phyloP scores from a whole-genome alignment of 2,113 vertebrate species.

The Malurus melanocephalus region DNA sequence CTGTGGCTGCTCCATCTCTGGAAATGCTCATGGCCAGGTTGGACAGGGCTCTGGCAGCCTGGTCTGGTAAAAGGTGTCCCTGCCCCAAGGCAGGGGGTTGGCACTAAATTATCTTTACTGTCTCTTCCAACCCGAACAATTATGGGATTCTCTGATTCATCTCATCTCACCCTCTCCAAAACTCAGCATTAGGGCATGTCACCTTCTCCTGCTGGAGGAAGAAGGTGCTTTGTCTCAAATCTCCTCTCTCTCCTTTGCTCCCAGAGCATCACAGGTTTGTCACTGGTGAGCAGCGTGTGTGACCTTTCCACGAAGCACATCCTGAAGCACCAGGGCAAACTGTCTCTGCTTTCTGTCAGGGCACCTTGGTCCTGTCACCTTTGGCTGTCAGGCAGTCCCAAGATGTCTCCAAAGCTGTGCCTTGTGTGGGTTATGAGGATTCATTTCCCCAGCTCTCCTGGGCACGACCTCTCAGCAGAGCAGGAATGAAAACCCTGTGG shows the following conservation, averaged over 20 bases:
- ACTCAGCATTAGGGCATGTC: fast-evolving
- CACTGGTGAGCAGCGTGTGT: too few relatives aligned
- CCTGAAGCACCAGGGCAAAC: background rate
- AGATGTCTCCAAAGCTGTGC: background rate
- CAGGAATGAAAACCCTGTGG: background rate
- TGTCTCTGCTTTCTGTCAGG: background rate
- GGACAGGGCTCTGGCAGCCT: background rate
- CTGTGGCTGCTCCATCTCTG: background rate
- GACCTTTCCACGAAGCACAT: background rate
- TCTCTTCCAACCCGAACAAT: background rate
- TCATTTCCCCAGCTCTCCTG: background rate
- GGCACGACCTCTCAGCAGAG: background rate
- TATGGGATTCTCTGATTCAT: background rate
- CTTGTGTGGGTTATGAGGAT: background rate
- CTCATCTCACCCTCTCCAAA: background rate
- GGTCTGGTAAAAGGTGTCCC: background rate
- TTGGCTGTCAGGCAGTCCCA: background rate
- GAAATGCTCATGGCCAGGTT: background rate
- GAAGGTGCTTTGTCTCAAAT: background rate
- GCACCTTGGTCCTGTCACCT: background rate
- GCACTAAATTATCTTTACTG: background rate
- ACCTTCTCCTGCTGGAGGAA: background rate
- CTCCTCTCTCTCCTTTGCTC: background rate
- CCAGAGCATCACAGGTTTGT: background rate
- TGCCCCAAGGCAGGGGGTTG: background rate